Evolutionary conservation across 2,113 vertebrate genomes (phyloP).

Genomic region (Stegostoma tigrinum): DNA sequence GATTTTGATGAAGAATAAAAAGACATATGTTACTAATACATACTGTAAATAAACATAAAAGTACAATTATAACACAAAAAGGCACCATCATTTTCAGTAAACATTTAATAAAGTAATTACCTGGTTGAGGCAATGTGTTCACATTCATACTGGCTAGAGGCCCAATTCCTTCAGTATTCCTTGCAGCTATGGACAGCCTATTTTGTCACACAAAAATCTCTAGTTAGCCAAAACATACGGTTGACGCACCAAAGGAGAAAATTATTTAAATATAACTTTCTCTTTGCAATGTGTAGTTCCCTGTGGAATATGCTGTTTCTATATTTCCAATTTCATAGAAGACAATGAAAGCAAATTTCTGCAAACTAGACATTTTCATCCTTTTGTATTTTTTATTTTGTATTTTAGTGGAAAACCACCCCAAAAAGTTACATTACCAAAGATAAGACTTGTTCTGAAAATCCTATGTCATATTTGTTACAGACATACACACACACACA

Average conservation of each 20-base stretch:
- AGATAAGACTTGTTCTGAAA: neutral
- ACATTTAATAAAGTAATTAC: neutral
- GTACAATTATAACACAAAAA: neutral
- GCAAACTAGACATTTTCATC: neutral
- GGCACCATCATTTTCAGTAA: neutral
- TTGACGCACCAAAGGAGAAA: neutral
- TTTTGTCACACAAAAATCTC: neutral
- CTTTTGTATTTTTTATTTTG: no score
- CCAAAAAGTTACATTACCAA: neutral
- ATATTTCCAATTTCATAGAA: neutral
- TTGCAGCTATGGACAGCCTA: slow-evolving; percentile 17
- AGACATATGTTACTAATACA: neutral
- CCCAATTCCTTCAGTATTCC: slow-evolving; percentile 5
- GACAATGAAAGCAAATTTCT: neutral
- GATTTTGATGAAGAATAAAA: neutral
- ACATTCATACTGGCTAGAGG: neutral
- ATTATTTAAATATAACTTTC: neutral
- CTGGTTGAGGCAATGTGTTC: neutral
- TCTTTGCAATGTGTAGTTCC: neutral
- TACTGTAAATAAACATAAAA: neutral
- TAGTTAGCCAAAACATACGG: neutral
- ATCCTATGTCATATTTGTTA: neutral
- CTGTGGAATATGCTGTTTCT: neutral
- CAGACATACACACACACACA: neutral
- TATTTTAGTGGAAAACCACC: neutral